These are phyloP conservation scores for Eupsilia transversa DNA, from an alignment of 2,888 invertebrate genomes.

Conservation along the genomic window DNA sequence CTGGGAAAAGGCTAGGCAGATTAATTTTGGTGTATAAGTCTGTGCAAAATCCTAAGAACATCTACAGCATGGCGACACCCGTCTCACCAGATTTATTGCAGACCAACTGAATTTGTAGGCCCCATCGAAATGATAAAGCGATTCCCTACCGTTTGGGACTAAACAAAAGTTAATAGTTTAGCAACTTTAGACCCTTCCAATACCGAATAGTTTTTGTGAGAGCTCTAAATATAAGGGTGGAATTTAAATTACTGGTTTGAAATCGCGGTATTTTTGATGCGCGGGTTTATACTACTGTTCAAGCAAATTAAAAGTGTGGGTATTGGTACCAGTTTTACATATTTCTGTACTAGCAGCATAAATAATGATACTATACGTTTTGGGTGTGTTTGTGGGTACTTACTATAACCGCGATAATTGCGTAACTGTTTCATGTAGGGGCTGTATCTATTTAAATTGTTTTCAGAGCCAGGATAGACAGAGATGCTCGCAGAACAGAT, in stretches of 20 bases:
- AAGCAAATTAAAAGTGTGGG: background rate
- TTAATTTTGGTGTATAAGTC: no score
- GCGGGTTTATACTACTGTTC: background rate
- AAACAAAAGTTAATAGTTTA: slow-evolving; percentile 77
- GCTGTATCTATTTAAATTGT: no score
- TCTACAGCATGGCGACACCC: slow-evolving; percentile 56
- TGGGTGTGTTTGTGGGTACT: no score
- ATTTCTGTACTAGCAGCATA: background rate
- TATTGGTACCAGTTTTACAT: background rate
- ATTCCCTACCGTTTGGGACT: slow-evolving; percentile 58
- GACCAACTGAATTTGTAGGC: slow-evolving; percentile 72
- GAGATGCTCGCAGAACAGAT: no score
- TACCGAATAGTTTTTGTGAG: slow-evolving; percentile 61
- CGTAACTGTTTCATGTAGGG: no score
- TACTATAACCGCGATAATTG: no score
- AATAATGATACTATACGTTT: no score
- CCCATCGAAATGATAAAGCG: slow-evolving; percentile 73
- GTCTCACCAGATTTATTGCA: slow-evolving; percentile 72
- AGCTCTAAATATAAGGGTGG: slow-evolving; percentile 33
- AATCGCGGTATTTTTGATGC: slow-evolving; percentile 23
- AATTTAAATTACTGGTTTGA: slow-evolving; percentile 35
- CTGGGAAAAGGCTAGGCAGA: no score
- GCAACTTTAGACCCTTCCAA: slow-evolving; percentile 63
- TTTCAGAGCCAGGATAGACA: no score
- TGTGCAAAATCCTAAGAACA: slow-evolving; percentile 54